Conservation (phyloP, 2,797 vertebrate genomes). For the Chiroxiphia lanceolata region DNA sequence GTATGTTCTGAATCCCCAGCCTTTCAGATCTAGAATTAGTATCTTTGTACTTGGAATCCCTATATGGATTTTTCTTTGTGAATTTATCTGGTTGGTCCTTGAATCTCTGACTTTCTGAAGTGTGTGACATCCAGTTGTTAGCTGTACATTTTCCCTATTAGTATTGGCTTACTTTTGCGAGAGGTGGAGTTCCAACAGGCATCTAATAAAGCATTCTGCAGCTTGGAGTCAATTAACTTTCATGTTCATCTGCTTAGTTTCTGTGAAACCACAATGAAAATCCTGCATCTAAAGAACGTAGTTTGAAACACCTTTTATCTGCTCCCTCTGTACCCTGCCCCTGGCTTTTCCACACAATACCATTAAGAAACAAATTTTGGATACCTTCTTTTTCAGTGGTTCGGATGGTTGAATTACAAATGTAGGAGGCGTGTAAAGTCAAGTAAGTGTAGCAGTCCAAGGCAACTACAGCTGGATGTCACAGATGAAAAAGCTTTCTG, state of each 20-base stretch:
- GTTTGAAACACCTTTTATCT: constrained; percentile 12
- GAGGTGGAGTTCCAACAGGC: neutral
- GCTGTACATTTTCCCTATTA: neutral
- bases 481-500: neutral
- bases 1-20: neutral
- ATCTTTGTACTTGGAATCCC: neutral
- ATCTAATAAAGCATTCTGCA: neutral
- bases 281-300: neutral
- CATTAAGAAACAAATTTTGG: neutral
- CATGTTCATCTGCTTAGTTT: neutral
- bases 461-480: constrained; percentile 29
- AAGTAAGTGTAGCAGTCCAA: neutral
- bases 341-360: neutral
- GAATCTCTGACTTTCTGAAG: neutral
- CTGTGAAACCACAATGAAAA: constrained; percentile 4
- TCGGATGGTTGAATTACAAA: neutral
- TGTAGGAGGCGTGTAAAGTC: constrained; percentile 1
- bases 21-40: neutral
- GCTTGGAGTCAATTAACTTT: constrained; percentile 9
- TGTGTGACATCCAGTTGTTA: neutral
- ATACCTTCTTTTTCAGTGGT: neutral
- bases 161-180: neutral
- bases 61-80: neutral
- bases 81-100: neutral
- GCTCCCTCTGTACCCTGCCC: neutral